These are phyloP conservation scores for Pelagia noctiluca DNA, from an alignment of 30 jellyfish, hydroid and myxozoan genomes.

Conservation along the genomic window DNA sequence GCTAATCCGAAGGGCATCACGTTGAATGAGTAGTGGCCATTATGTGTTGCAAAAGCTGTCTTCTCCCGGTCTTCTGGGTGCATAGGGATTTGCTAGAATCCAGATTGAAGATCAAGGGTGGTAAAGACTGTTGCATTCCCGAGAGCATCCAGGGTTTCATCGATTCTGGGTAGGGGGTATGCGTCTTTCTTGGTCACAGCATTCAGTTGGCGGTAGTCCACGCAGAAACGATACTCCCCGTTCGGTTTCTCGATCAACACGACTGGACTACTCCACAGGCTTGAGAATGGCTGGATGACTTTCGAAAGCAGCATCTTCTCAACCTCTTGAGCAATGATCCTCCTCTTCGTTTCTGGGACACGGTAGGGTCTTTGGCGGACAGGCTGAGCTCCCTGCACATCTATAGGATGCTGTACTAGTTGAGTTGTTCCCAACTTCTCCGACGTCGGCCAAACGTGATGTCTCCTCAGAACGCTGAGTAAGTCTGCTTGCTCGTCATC, in stretches of 20 bases:
- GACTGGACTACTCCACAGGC: constrained; percentile 77
- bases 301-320: constrained; percentile 54
- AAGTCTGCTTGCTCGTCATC: constrained; percentile 26
- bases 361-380: constrained; percentile 73
- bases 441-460: constrained; percentile 47
- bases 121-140: constrained; percentile 40
- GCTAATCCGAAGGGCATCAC: constrained; percentile 42
- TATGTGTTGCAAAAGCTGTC: constrained; percentile 38
- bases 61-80: constrained; percentile 7
- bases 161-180: constrained; percentile 70
- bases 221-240: constrained; percentile 61
- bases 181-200: constrained; percentile 73
- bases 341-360: constrained; percentile 62
- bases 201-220: constrained; percentile 35
- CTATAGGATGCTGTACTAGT: constrained; percentile 47
- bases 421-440: constrained; percentile 44
- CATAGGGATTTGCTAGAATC: constrained; percentile 73
- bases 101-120: constrained; percentile 52
- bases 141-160: constrained; percentile 60
- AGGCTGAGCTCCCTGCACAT: constrained; percentile 53
- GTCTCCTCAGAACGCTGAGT: constrained; percentile 12
- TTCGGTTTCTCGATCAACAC: constrained; percentile 58
- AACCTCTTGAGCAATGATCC: constrained; percentile 46
- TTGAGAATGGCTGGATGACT: constrained; percentile 59
- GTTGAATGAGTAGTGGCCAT: constrained; percentile 2